These are phyloP conservation scores for Candidula unifasciata DNA, from an alignment of 2,888 invertebrate species.

Conservation along the genomic window DNA sequence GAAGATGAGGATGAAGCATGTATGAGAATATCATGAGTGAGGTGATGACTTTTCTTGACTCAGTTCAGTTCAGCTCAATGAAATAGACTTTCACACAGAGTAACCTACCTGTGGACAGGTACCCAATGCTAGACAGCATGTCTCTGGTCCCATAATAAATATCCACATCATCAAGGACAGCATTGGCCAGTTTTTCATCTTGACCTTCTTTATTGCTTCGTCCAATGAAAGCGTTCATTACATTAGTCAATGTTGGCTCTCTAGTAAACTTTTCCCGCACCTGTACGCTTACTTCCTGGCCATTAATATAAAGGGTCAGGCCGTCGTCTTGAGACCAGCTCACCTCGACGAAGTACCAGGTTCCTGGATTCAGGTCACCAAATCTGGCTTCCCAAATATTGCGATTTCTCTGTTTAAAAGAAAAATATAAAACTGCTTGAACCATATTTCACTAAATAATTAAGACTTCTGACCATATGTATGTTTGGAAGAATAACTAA, in stretches of 20 bases:
- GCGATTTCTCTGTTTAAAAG: constrained; percentile 29
- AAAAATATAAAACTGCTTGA: not conserved
- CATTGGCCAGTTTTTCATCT: constrained; percentile 58
- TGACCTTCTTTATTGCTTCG: constrained; percentile 61
- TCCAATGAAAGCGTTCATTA: constrained; percentile 67
- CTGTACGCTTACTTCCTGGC: constrained; percentile 59
- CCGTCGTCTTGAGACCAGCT: constrained; percentile 70
- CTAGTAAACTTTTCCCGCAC: constrained; percentile 53
- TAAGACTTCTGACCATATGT: too few relatives aligned
- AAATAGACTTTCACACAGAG: not conserved
- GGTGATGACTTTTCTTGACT: too few relatives aligned
- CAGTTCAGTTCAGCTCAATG: too few relatives aligned
- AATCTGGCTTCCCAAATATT: constrained; percentile 56
- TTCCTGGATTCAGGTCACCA: constrained; percentile 52
- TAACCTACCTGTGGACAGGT: constrained; percentile 66
- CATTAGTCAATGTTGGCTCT: constrained; percentile 47
- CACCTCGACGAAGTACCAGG: constrained; percentile 76
- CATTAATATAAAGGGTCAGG: constrained; percentile 69
- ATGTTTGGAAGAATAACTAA: too few relatives aligned
- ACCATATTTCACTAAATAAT: not conserved
- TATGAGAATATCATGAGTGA: too few relatives aligned
- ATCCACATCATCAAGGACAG: constrained; percentile 73
- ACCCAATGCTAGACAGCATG: constrained; percentile 67
- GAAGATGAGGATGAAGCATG: too few relatives aligned
- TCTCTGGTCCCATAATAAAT: constrained; percentile 70